Evolutionary conservation across 2,797 vertebrate genomes (phyloP).

Genomic region (Otolemur crassicaudatus): DNA sequence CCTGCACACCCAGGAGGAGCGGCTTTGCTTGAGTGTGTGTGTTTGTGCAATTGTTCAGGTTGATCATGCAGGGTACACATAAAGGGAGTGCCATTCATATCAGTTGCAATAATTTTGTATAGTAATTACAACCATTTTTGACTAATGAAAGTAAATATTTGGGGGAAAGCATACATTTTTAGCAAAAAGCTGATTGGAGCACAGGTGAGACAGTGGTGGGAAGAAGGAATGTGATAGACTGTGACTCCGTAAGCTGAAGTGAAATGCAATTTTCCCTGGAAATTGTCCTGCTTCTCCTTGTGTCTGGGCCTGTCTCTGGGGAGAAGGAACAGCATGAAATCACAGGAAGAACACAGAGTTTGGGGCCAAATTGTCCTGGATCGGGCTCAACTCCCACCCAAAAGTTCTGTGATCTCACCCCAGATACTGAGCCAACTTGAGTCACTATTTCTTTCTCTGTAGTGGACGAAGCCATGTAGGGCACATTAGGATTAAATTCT

Average conservation of each 20-base stretch:
- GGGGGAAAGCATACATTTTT: not conserved
- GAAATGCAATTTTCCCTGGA: not conserved
- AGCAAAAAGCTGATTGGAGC: not conserved
- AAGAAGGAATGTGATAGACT: fast-evolving
- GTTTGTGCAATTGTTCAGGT: not conserved
- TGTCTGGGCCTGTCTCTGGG: not conserved
- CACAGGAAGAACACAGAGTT: not conserved
- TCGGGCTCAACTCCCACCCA: not conserved
- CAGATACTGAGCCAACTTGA: not conserved
- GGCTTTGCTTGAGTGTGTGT: not conserved
- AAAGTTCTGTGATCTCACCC: not conserved
- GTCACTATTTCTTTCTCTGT: not conserved
- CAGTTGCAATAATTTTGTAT: not conserved
- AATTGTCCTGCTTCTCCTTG: not conserved
- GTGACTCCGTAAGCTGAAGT: not conserved
- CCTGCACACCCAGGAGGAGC: not conserved
- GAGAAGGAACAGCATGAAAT: not conserved
- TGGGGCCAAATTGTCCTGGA: not conserved
- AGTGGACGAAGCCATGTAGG: not conserved
- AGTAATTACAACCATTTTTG: not conserved
- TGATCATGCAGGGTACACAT: not conserved
- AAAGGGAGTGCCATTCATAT: not conserved
- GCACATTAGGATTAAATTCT: not conserved
- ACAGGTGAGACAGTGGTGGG: fast-evolving
- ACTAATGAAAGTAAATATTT: not conserved